Percentiles rank a stretch among this genome's conserved stretches.
Conservation (phyloP, 2,113 vertebrate species). For the Pygoscelis adeliae region DNA sequence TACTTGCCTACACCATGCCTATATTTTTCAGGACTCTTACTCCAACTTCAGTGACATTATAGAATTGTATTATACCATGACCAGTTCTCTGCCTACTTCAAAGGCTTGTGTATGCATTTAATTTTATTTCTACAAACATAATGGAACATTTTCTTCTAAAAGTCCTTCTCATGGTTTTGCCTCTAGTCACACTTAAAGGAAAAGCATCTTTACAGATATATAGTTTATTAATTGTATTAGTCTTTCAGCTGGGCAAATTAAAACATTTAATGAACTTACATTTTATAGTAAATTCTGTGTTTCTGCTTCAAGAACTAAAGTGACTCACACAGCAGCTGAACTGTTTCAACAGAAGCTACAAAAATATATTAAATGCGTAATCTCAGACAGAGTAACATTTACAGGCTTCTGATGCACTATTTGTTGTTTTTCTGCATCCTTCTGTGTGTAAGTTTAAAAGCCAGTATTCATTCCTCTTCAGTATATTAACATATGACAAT, state of each 20-base stretch:
- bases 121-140: background rate
- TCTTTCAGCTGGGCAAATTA: background rate
- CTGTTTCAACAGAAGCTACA: background rate
- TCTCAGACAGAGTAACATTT: background rate
- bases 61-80: background rate
- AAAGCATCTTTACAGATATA: background rate
- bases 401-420: background rate
- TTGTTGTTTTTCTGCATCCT: background rate
- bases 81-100: background rate
- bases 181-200: background rate
- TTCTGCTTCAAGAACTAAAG: background rate
- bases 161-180: background rate
- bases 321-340: background rate
- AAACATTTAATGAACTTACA: background rate
- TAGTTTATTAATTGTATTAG: background rate
- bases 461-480: background rate
- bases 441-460: background rate
- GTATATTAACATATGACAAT: background rate
- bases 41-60: background rate
- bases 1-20: background rate
- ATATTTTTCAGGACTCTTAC: background rate
- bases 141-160: background rate
- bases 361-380: background rate
- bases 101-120: background rate
- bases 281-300: background rate